Evolutionary conservation across 2,888 invertebrate genomes (phyloP).

Genomic region (Podotricha telesiphe): DNA sequence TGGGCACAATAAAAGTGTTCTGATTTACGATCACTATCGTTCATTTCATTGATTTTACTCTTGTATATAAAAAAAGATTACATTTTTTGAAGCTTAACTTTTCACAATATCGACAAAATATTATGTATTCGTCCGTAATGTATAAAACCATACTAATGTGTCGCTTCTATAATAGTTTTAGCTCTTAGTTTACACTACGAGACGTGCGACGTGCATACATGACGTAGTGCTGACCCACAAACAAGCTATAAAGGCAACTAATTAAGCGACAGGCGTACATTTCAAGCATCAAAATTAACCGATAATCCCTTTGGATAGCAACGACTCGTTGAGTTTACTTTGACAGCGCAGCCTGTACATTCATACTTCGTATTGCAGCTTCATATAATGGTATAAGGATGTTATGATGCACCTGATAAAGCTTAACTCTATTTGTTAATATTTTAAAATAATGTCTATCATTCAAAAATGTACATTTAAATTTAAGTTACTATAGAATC

Average conservation of each 20-base stretch:
- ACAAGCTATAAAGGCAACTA: constrained; percentile 64
- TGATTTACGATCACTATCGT: no score
- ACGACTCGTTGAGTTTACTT: constrained; percentile 30
- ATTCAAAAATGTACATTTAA: no score
- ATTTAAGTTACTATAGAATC: no score
- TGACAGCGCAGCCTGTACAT: constrained; percentile 4
- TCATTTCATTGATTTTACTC: no score
- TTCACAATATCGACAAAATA: neutral
- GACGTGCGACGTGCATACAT: constrained; percentile 38
- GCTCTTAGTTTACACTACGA: constrained; percentile 26
- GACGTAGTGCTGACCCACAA: constrained; percentile 54
- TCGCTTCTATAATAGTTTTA: constrained; percentile 13
- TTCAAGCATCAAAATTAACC: constrained; percentile 55
- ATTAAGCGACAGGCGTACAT: constrained; percentile 59
- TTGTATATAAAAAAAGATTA: no score
- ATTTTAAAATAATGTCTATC: no score
- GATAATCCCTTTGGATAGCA: constrained; percentile 53
- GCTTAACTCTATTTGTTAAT: no score
- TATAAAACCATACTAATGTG: neutral
- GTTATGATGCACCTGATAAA: neutral
- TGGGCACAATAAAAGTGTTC: no score
- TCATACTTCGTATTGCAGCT: constrained; percentile 14
- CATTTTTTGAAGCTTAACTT: neutral
- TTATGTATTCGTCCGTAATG: no score
- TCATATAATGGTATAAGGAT: neutral